Evolutionary conservation across 1,140 invertebrate genomes (phyloP), one percentile per base, ranked within the genome.

Genomic region (Anadara kagoshimensis): DNA sequence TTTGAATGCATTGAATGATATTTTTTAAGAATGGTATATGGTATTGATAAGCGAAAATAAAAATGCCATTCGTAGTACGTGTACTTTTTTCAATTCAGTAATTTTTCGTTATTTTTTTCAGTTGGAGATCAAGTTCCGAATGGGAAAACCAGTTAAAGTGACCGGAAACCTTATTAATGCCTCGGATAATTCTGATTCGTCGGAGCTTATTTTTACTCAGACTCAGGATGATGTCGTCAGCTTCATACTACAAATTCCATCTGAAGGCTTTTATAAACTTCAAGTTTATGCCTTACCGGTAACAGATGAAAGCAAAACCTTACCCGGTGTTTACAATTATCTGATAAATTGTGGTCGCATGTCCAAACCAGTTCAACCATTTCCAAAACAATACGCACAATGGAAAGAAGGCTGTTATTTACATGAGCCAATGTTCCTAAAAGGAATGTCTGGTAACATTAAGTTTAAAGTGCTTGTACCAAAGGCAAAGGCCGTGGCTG

Each of bases 371-470:
- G 81, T 84, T 2, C 78, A 78, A 69, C 83, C 85, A 16, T 90
- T 86, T 79, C 88, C 89, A n/a, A 85, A 87, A 74, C 89, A 90
- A 74, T 90, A 89, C 62, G 86, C 86, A 18, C 89, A 90, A 74
- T 90, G 89, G 89, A 90, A 90, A 72, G 87, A 90, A 62, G 89
- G 88, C 0, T 90, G 89, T 73, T 88, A 81, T 75, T 79, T 90
- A 69, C 78, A 76, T 26, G 83, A 84, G 47, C 89, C 89, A 7
- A 67, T 85, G 5, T 79, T 83, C 45, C 81, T 86, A n/a, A 71
- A 78, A 56, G 70, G 75, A 20, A 56, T 71, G 0, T 65, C 78
- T 0, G 59, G 59, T 11, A 69, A 62, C 20, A 78, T 86, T 24
- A 73, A 75, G 47, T 88, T 87, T 80, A 79, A 78, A n/a, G 80